These are phyloP conservation scores for Aplysia californica DNA, from an alignment of 1,140 invertebrate species.

Conservation along the genomic window DNA sequence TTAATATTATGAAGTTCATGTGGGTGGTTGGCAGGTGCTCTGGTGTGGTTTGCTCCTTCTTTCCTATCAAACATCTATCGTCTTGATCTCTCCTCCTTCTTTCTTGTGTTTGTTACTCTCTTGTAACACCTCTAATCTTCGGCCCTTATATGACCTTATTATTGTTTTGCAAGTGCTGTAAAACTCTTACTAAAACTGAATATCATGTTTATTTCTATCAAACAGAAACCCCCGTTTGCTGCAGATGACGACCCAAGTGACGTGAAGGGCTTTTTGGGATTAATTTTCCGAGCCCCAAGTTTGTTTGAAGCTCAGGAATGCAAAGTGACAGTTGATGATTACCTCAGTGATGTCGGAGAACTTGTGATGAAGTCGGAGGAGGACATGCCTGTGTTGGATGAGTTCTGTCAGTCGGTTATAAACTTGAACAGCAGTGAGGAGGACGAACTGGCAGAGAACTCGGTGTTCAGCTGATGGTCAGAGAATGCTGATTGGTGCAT, in stretches of 20 bases:
- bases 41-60: no score
- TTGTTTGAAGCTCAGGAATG: background rate
- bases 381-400: constrained; percentile 22
- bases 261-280: constrained; percentile 16
- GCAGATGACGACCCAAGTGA: constrained; percentile 23
- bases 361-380: constrained; percentile 16
- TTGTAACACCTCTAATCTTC: no score
- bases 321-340: constrained; percentile 17
- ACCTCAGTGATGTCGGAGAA: constrained; percentile 17
- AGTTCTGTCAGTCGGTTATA: constrained; percentile 31
- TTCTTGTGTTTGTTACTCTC: no score
- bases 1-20: no score
- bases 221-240: constrained; percentile 22
- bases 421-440: constrained; percentile 20
- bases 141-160: no score
- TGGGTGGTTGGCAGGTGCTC: no score
- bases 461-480: constrained; percentile 16
- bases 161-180: no score
- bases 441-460: background rate
- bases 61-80: no score
- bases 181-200: no score
- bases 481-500: no score
- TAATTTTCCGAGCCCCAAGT: constrained; percentile 9
- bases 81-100: no score
- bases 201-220: background rate